These are phyloP conservation scores for Helleia helle DNA, from an alignment of 2,888 invertebrate genomes.

Conservation along the genomic window DNA sequence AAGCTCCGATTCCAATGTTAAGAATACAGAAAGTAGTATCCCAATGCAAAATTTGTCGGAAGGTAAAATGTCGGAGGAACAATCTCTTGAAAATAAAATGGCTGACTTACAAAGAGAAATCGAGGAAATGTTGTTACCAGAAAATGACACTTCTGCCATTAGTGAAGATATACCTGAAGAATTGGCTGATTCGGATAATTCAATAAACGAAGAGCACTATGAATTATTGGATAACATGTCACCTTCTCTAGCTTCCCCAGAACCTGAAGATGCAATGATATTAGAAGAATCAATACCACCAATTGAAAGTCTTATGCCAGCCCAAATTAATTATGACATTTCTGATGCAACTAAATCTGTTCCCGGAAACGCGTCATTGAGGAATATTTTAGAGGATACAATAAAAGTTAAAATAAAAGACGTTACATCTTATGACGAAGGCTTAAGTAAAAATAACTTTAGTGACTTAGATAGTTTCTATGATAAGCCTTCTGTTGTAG, in stretches of 20 bases:
- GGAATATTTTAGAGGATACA: too few species aligned
- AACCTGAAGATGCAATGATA: slow-evolving; percentile 33
- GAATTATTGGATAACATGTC: slow-evolving; percentile 44
- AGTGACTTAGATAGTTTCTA: background rate
- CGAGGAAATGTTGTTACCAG: slow-evolving; percentile 61
- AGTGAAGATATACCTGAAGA: slow-evolving; percentile 51
- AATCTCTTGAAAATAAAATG: slow-evolving; percentile 62
- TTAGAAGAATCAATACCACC: slow-evolving; percentile 6
- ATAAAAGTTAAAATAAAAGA: too few species aligned
- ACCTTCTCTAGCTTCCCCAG: slow-evolving; percentile 48
- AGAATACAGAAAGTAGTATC: slow-evolving; percentile 22
- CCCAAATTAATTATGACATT: background rate
- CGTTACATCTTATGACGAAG: too few species aligned
- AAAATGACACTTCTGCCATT: slow-evolving; percentile 54
- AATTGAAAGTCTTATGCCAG: background rate
- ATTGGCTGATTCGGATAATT: slow-evolving; percentile 36
- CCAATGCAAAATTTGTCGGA: slow-evolving; percentile 12
- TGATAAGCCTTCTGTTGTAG: background rate
- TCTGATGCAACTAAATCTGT: background rate
- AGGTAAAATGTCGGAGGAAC: slow-evolving; percentile 44
- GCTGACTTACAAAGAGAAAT: slow-evolving; percentile 66
- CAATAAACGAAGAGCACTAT: slow-evolving; percentile 40
- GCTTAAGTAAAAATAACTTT: background rate
- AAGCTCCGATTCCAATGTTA: slow-evolving; percentile 15
- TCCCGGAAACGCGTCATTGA: too few species aligned